Percentiles rank a stretch among this genome's conserved stretches.
phyloP scores from a whole-genome alignment of 2,888 invertebrate species.

The Acrocera orbiculus region DNA sequence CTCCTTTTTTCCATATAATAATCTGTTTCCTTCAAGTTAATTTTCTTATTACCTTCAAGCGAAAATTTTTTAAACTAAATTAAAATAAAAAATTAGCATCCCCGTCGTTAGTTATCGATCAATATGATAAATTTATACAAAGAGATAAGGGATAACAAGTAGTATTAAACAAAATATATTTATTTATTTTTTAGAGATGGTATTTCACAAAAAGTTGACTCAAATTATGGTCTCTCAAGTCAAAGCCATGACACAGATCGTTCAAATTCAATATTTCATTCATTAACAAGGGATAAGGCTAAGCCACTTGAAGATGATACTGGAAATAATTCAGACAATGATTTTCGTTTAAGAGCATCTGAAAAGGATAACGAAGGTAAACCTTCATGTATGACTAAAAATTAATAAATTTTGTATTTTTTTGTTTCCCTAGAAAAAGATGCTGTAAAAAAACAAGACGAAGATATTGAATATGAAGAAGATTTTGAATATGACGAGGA shows the following conservation, averaged over 20 bases:
- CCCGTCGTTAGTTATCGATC: too few relatives aligned
- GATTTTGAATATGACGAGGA: conserved; percentile 44
- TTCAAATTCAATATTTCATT: too few relatives aligned
- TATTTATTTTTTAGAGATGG: conserved; percentile 13
- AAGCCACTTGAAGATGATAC: too few relatives aligned
- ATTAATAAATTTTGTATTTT: neutral
- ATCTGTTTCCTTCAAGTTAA: too few relatives aligned
- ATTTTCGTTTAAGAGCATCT: conserved; percentile 5
- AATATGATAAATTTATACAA: too few relatives aligned
- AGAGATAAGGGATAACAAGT: too few relatives aligned
- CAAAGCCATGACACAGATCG: neutral
- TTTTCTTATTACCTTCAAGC: too few relatives aligned
- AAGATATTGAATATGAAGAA: conserved; percentile 31
- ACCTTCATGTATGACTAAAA: conserved; percentile 1
- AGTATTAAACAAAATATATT: neutral
- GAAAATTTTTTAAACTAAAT: too few relatives aligned
- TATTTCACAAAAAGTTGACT: conserved; percentile 25
- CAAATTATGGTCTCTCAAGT: conserved; percentile 19
- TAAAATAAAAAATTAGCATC: too few relatives aligned
- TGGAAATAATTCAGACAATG: conserved; percentile 2
- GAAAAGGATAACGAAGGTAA: neutral
- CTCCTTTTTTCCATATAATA: too few relatives aligned
- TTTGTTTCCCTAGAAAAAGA: conserved; percentile 11
- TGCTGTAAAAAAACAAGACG: conserved; percentile 32
- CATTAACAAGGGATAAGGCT: too few relatives aligned